These are phyloP conservation scores for Sander lucioperca DNA, from an alignment of 2,113 vertebrate genomes.

Conservation along the genomic window DNA sequence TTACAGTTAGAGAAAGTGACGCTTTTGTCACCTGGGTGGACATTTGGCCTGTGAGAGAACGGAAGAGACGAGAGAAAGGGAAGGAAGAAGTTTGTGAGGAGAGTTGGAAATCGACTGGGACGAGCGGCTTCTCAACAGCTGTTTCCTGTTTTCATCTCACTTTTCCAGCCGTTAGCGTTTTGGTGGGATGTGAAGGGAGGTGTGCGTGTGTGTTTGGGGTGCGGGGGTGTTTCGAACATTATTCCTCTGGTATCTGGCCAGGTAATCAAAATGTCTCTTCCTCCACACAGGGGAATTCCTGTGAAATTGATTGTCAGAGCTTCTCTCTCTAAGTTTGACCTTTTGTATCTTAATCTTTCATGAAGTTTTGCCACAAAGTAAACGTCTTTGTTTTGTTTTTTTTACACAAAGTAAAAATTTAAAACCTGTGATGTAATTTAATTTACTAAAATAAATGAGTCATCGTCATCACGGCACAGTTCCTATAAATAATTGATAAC, in stretches of 20 bases:
- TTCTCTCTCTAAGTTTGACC: not conserved
- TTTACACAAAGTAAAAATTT: no score
- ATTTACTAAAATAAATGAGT: not conserved
- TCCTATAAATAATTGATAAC: no score
- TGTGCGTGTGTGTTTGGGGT: not conserved
- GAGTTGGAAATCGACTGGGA: constrained; percentile 43
- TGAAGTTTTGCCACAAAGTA: no score
- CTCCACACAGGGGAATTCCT: constrained; percentile 4
- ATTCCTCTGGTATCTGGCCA: constrained; percentile 40
- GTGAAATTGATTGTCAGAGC: not conserved
- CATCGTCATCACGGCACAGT: no score
- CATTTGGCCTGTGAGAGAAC: not conserved
- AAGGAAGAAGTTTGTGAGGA: constrained; percentile 44
- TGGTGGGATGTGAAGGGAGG: constrained; percentile 40
- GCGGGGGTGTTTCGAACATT: constrained; percentile 1
- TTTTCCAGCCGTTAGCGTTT: constrained; percentile 64
- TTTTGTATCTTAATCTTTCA: no score
- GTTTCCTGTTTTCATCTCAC: constrained; percentile 80
- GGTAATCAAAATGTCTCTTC: constrained; percentile 45
- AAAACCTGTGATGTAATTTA: not conserved
- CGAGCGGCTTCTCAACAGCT: constrained; percentile 66
- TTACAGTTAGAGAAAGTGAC: not conserved
- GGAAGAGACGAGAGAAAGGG: not conserved
- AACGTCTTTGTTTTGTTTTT: no score
- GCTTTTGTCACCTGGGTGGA: not conserved